Conservation (phyloP, 2,888 invertebrate species). For the Lacanobia wlatinum region DNA sequence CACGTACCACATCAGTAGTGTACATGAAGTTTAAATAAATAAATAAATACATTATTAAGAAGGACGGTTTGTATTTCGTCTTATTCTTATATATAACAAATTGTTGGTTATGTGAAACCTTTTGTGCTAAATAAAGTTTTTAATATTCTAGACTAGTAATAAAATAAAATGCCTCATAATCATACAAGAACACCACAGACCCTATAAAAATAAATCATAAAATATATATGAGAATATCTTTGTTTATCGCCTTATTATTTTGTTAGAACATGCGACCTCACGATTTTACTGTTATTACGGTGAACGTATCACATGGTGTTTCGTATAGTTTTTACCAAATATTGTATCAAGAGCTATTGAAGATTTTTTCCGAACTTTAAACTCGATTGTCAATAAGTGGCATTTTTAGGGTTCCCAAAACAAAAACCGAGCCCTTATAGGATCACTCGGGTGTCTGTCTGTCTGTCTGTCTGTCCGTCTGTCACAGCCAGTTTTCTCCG, state of each 20-base stretch:
- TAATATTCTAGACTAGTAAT: neutral
- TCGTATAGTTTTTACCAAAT: neutral
- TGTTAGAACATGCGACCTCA: neutral
- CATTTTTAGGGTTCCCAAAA: too few relatives aligned
- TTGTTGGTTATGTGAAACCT: neutral
- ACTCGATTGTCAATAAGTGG: neutral
- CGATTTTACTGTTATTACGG: neutral
- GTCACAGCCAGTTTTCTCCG: too few relatives aligned
- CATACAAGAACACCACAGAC: neutral
- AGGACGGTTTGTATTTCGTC: too few relatives aligned
- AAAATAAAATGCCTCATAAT: neutral
- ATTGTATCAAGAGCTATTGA: neutral
- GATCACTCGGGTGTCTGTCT: too few relatives aligned
- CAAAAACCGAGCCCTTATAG: too few relatives aligned
- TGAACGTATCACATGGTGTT: neutral
- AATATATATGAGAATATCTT: neutral
- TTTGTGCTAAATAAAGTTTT: neutral
- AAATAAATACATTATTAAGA: too few relatives aligned
- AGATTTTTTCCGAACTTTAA: neutral
- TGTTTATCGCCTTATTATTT: constrained; percentile 6
- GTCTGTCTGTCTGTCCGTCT: too few relatives aligned
- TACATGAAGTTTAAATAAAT: too few relatives aligned
- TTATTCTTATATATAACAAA: too few relatives aligned
- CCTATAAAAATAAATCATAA: neutral
- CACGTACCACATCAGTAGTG: too few relatives aligned